These are phyloP conservation scores for Macrophya alboannulata DNA, from an alignment of 2,888 invertebrate species.

Conservation along the genomic window DNA sequence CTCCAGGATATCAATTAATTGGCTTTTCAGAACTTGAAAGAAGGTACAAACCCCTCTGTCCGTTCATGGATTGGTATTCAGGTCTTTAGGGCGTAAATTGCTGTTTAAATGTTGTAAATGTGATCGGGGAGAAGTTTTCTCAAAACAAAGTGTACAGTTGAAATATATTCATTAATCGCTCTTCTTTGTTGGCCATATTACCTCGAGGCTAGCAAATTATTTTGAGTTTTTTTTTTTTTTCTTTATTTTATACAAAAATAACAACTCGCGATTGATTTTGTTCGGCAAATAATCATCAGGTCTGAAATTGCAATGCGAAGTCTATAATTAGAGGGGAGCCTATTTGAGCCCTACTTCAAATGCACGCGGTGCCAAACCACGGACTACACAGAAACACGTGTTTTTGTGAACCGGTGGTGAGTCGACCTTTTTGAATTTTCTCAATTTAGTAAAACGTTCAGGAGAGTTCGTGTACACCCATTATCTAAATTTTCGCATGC, in stretches of 20 bases:
- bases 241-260: background rate
- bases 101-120: background rate
- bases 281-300: background rate
- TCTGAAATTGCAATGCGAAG: background rate
- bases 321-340: conserved; percentile 3
- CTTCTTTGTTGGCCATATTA: background rate
- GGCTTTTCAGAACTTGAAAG: conserved; percentile 9
- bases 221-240: background rate
- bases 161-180: background rate
- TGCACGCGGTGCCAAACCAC: conserved; percentile 18
- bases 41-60: background rate
- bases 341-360: background rate
- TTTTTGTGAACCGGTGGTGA: background rate
- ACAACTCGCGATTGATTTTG: background rate
- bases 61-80: background rate
- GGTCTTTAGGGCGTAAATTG: background rate
- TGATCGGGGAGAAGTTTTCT: background rate
- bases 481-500: background rate
- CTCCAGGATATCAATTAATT: conserved; percentile 29
- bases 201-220: background rate
- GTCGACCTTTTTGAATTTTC: conserved; percentile 7
- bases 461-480: background rate
- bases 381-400: background rate
- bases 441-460: conserved; percentile 13
- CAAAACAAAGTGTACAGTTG: background rate